A percentile compares a stretch with the other conserved stretches of the same genome.
These are phyloP conservation scores for Brenthis ino DNA, from an alignment of 2,888 invertebrate genomes.

Conservation along the genomic window DNA sequence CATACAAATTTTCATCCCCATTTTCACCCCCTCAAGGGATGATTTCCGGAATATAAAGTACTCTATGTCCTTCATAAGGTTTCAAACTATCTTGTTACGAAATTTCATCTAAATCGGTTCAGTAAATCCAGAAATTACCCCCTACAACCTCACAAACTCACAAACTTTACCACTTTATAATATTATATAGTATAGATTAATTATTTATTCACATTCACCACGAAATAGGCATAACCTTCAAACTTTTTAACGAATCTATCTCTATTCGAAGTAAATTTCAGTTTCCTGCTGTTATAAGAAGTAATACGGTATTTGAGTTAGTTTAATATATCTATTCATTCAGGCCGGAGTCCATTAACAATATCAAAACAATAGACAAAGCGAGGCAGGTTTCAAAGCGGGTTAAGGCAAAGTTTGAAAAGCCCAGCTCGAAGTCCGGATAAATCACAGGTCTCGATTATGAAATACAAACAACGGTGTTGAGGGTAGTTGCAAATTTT, in stretches of 20 bases:
- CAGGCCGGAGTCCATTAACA: slow-evolving; percentile 39
- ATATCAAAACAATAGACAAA: slow-evolving; percentile 43
- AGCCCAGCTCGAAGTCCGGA: slow-evolving; percentile 44
- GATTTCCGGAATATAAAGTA: no score
- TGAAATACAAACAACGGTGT: slow-evolving; percentile 56
- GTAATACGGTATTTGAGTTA: slow-evolving; percentile 24
- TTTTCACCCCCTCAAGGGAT: no score
- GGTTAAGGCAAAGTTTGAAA: slow-evolving; percentile 44
- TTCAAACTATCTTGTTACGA: no score
- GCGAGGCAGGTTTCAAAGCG: slow-evolving; percentile 29
- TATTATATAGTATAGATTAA: no score
- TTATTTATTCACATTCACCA: background rate
- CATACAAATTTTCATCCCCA: no score
- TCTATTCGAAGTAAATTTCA: slow-evolving; percentile 5
- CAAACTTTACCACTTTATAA: no score
- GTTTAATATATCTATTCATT: slow-evolving; percentile 29
- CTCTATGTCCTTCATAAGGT: no score
- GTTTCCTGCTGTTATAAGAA: slow-evolving; percentile 14
- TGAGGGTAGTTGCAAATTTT: slow-evolving; percentile 26
- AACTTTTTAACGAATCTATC: background rate
- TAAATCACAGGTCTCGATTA: slow-evolving; percentile 63
- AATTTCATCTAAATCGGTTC: no score
- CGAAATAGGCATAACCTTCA: background rate
- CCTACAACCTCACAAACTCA: no score
- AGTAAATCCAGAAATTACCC: no score